Conservation (phyloP, 2,888 invertebrate species). For the Uloborus plumipes region DNA sequence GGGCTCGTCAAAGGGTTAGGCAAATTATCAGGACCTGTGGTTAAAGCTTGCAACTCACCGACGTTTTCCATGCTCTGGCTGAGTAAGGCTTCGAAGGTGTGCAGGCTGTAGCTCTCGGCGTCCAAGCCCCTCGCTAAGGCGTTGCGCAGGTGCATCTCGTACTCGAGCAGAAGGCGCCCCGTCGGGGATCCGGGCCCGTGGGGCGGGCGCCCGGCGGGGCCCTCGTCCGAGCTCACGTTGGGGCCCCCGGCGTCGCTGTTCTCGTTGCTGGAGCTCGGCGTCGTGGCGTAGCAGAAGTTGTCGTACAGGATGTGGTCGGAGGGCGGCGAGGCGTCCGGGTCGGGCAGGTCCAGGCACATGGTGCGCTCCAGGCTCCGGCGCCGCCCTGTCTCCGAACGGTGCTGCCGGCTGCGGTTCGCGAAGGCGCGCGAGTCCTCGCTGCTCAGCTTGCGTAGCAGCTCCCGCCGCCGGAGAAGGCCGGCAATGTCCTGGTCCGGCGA, state of each 20-base stretch:
- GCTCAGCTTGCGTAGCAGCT: conserved; percentile 69
- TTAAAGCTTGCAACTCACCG: conserved; percentile 74
- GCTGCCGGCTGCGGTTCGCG: conserved; percentile 62
- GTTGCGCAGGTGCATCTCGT: conserved; percentile 93
- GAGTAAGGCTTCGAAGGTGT: conserved; percentile 91
- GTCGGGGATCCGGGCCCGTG: conserved; percentile 81
- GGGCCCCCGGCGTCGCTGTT: conserved; percentile 70
- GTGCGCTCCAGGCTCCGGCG: conserved; percentile 67
- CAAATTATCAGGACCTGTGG: too few relatives aligned
- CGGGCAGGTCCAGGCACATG: conserved; percentile 80
- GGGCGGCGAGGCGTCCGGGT: conserved; percentile 81
- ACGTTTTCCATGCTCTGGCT: conserved; percentile 96
- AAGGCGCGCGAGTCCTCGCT: conserved; percentile 65
- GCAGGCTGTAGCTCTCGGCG: conserved; percentile 92
- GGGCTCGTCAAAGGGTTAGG: too few relatives aligned
- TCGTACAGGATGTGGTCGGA: conserved; percentile 95
- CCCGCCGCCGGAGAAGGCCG: conserved; percentile 26
- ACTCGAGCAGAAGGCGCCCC: conserved; percentile 86
- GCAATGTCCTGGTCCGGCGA: conserved; percentile 54
- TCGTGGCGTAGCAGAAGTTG: conserved; percentile 95
- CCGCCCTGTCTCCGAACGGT: conserved; percentile 66
- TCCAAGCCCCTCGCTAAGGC: conserved; percentile 95
- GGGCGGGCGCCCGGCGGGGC: conserved; percentile 33
- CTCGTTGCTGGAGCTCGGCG: conserved; percentile 90
- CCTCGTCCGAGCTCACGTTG: conserved; percentile 62